These are phyloP conservation scores for Eilema sororculum DNA, from an alignment of 2,888 invertebrate species.

Conservation along the genomic window DNA sequence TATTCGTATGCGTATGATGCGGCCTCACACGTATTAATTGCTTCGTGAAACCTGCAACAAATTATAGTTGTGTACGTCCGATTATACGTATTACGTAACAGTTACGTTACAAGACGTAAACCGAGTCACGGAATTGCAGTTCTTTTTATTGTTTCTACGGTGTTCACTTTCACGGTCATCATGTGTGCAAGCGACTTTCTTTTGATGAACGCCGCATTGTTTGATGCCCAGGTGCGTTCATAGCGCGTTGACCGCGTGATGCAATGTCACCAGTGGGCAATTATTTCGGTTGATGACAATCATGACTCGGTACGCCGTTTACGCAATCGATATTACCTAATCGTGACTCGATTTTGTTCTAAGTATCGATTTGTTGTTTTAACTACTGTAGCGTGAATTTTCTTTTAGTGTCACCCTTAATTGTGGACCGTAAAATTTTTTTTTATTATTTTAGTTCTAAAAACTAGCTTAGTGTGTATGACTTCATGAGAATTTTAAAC, in stretches of 20 bases:
- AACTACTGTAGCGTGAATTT: conserved; percentile 25
- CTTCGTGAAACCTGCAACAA: conserved; percentile 24
- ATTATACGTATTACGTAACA: conserved; percentile 51
- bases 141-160: conserved; percentile 70
- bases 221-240: conserved; percentile 40
- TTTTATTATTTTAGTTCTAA: neutral
- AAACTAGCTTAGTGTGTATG: neutral
- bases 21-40: conserved; percentile 26
- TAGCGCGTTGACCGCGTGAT: conserved; percentile 51
- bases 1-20: neutral
- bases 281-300: conserved; percentile 49
- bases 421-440: too few relatives aligned
- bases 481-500: too few relatives aligned
- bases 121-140: conserved; percentile 66
- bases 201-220: conserved; percentile 55
- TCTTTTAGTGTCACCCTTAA: conserved; percentile 5
- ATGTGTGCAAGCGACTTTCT: conserved; percentile 71
- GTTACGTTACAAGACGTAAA: conserved; percentile 47
- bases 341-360: conserved; percentile 30
- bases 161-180: conserved; percentile 81
- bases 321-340: conserved; percentile 45
- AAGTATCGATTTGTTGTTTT: conserved; percentile 23
- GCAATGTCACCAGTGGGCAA: conserved; percentile 52
- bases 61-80: conserved; percentile 29
- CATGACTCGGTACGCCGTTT: conserved; percentile 22